These are phyloP conservation scores for Acropternis orthonyx DNA, from an alignment of 2,797 vertebrate genomes.

Conservation along the genomic window DNA sequence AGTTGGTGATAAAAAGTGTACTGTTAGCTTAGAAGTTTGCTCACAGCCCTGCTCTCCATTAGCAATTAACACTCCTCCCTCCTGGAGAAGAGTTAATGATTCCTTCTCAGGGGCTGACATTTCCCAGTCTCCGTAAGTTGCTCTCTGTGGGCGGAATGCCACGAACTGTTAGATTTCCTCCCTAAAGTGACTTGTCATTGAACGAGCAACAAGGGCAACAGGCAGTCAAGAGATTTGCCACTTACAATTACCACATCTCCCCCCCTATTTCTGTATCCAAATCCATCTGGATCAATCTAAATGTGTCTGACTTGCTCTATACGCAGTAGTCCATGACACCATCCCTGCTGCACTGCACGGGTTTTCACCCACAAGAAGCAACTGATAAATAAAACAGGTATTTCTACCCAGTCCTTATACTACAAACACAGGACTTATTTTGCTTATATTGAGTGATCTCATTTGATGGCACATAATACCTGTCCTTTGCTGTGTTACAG, in stretches of 20 bases:
- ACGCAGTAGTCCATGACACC: not conserved
- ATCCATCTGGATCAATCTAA: not conserved
- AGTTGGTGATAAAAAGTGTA: not conserved
- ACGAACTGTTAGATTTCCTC: not conserved
- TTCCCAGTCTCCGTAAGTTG: not conserved
- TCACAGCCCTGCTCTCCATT: not conserved
- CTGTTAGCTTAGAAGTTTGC: not conserved
- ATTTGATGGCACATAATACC: not conserved
- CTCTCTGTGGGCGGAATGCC: not conserved
- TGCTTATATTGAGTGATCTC: not conserved
- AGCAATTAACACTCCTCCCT: not conserved
- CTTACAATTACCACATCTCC: not conserved
- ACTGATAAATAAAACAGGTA: not conserved
- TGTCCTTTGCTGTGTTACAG: not conserved
- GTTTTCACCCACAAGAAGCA: not conserved
- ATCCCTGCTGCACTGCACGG: no score
- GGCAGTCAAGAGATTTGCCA: not conserved
- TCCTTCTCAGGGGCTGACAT: not conserved
- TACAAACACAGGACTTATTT: not conserved
- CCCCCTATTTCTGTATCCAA: not conserved
- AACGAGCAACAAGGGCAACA: not conserved
- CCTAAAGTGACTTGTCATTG: not conserved
- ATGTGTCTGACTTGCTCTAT: not conserved
- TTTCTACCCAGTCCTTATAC: not conserved
- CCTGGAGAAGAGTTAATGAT: not conserved